These are phyloP conservation scores for Eurytoma adleriae DNA, from an alignment of 2,888 invertebrate species.

Conservation along the genomic window DNA sequence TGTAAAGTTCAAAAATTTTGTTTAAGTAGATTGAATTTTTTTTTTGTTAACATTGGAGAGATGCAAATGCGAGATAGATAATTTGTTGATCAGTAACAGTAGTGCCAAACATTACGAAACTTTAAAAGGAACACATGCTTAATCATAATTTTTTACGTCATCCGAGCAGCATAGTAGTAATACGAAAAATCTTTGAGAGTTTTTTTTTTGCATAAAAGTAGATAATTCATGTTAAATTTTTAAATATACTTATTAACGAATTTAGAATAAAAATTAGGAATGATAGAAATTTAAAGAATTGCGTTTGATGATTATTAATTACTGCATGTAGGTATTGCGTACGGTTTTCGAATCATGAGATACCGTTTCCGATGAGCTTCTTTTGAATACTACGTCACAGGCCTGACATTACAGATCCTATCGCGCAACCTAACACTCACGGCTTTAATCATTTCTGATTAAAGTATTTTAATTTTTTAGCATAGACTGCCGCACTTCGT, in stretches of 20 bases:
- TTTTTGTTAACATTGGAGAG: background rate
- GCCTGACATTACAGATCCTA: constrained; percentile 30
- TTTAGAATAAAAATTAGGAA: background rate
- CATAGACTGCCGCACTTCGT: too few relatives aligned
- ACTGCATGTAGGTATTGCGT: constrained; percentile 16
- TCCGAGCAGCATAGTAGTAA: background rate
- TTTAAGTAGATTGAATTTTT: constrained; percentile 18
- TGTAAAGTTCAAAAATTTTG: constrained; percentile 29
- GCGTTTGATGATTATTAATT: background rate
- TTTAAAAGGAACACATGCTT: constrained; percentile 8
- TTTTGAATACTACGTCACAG: constrained; percentile 29
- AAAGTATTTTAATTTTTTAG: background rate
- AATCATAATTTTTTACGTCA: constrained; percentile 4
- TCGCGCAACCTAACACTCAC: constrained; percentile 39
- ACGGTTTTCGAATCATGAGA: background rate
- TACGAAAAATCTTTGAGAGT: background rate
- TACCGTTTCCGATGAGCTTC: constrained; percentile 11
- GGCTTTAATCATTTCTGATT: constrained; percentile 26
- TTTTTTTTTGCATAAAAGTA: background rate
- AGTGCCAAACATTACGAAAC: constrained; percentile 15
- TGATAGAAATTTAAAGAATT: too few relatives aligned
- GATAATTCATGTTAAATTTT: constrained; percentile 4
- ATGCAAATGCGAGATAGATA: background rate
- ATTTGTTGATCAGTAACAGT: background rate
- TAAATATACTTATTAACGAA: background rate